Evolutionary conservation across 2,113 vertebrate species (phyloP).

Genomic region (Diadophis punctatus): DNA sequence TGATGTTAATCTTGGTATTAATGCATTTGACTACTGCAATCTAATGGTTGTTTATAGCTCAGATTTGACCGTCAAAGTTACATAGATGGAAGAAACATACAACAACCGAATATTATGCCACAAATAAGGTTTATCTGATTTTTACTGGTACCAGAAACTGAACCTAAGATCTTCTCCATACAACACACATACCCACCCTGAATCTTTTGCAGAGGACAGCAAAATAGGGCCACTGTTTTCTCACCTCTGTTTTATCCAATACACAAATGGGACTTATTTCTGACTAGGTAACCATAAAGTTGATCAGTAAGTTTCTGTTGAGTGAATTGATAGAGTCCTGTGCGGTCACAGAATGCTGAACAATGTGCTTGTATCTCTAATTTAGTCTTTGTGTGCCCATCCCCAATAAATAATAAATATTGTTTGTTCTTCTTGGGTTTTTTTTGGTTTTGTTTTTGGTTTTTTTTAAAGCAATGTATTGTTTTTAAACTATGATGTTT

Average conservation of each 20-base stretch:
- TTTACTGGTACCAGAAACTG: neutral
- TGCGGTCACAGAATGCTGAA: neutral
- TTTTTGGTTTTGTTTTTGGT: too few relatives aligned
- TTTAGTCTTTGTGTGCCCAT: neutral
- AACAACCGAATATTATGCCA: neutral
- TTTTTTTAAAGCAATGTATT: too few relatives aligned
- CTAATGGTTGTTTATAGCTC: neutral
- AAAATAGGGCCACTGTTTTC: neutral
- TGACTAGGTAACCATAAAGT: neutral
- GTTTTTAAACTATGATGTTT: too few relatives aligned
- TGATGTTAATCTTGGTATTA: too few relatives aligned
- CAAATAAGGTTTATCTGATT: neutral
- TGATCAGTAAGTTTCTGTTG: neutral
- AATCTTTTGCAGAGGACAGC: neutral
- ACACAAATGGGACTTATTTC: neutral
- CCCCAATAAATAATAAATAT: neutral
- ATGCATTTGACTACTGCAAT: neutral
- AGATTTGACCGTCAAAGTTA: neutral
- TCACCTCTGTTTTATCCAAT: neutral
- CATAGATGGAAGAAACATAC: neutral
- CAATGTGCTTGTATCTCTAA: neutral
- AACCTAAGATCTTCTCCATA: neutral
- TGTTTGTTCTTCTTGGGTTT: neutral
- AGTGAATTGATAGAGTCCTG: neutral
- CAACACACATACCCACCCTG: neutral